Base-by-base conservation (phyloP, 1,140 invertebrate species). In the Conus betulinus region DNA sequence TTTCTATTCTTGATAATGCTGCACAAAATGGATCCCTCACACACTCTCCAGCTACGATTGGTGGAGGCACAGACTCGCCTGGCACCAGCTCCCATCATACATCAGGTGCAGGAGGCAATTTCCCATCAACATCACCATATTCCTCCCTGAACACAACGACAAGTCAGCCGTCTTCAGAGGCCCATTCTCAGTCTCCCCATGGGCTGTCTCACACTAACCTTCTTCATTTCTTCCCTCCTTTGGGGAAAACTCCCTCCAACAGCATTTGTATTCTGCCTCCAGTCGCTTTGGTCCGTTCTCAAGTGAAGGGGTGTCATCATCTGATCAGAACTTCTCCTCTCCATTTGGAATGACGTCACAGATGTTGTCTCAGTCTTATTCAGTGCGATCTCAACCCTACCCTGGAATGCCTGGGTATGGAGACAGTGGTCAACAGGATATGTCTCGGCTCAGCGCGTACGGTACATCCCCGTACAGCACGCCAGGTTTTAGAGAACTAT, bases 361-460 rank as follows among this genome's bases (percentile, higher is more conserved):
- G 15, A 76, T 78, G 85, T 87, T 87, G 71, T 78, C 85, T 55
- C 85, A 87, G 85, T 57, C 85, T 8, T 87, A 78, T 27, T 39
- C 85, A 15, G 79, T 87, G 85, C 39, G 85, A 87, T 87, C 85
- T 87, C 85, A 87, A 27, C 51, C 85, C 25, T 87, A 87, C 71
- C 51, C 74, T 5, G 71, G 71, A 27, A 76, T 87, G 67, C 52
- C 71, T 27, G 85, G 85, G 51, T 87, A 87, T 51, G 85, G 57
- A 6, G 85, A 87, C 51, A 57, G 23, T 74, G 71, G 71, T 51
- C 85, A 87, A 74, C 71, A 78, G 20, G 85, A 87, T 11, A 39
- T 87, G 51, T 74, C 85, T 17, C 85, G 85, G 71, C 74, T 87
- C 27, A 87, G 79, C 53, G 85, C 85, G 6, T 87, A 51, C 60